Conservation (phyloP, 2,113 vertebrate species). For the Crypturellus undulatus region DNA sequence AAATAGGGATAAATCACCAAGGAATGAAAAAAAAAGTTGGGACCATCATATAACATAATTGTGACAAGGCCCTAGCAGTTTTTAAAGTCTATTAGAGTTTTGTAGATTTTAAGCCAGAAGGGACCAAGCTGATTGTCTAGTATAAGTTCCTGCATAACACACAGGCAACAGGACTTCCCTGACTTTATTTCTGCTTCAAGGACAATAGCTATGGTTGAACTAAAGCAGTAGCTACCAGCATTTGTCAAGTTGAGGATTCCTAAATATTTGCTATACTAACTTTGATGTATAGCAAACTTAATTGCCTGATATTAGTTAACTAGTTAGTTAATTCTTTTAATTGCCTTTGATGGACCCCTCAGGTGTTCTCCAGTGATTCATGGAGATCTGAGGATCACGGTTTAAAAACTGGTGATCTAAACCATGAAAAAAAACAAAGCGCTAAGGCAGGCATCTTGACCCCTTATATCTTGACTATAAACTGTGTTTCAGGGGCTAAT, state of each 20-base stretch:
- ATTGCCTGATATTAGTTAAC: neutral
- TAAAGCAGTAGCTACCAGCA: neutral
- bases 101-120: neutral
- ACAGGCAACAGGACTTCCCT: neutral
- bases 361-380: neutral
- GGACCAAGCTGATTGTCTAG: neutral
- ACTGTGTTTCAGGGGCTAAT: neutral
- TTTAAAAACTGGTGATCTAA: neutral
- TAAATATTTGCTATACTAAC: neutral
- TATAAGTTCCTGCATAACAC: neutral
- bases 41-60: neutral
- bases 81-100: constrained; percentile 15
- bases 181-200: neutral
- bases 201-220: neutral
- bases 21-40: neutral
- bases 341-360: neutral
- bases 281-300: neutral
- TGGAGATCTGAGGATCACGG: neutral
- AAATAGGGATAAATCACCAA: neutral
- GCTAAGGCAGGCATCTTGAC: neutral
- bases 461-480: neutral
- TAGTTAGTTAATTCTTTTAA: accelerated
- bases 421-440: neutral
- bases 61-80: neutral
- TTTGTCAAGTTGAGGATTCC: neutral